Base-by-base conservation (phyloP, 2,113 vertebrate species). In the Scytalopus superciliaris region DNA sequence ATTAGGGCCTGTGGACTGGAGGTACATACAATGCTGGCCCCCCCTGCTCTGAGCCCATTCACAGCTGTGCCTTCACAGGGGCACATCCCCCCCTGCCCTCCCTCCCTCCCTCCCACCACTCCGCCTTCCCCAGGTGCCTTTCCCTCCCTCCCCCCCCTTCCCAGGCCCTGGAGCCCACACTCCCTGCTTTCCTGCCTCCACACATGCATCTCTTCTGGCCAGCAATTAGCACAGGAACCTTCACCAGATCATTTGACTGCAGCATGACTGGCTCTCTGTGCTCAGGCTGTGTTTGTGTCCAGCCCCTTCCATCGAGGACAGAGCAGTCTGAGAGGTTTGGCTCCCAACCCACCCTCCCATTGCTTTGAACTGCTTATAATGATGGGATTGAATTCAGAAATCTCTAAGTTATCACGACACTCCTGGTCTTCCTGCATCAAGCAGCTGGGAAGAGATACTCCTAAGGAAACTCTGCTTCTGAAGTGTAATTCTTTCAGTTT, bases 181-280 rank as follows among this genome's bases (percentile, higher is more conserved):
- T n/a, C 3, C 18, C 53, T 23, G 39, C 49, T 25, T 50, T 55
- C 47, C 68, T 30, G 23, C 28, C 63, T 83, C 52, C 42, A 72
- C 53, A 35, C 2, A 1, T 40, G 35, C 56, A 78, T 70, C 56
- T 66, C 16, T 35, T 88, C 39, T 44, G 60, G 67, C 40, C 90
- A 87, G 56, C 30, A 47, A 62, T n/a, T 56, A 91, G 57, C 72
- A 75, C 23, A 35, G 39, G 2, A 87, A 73, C 87, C 24, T 57
- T 73, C 62, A 89, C 40, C 23, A 80, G 68, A 89, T 95, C 94
- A 97, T 60, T 79, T 97, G 94, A 97, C 92, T 81, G 87, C 23
- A 44, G 83, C 68, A 40, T 97, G 96, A 97, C 94, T 39, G 28
- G 37, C 87, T 68, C 39, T 64, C 49, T 33, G 7, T 1, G 7